Evolutionary conservation across 2,113 vertebrate species (phyloP).

Genomic region (Heteronetta atricapilla): DNA sequence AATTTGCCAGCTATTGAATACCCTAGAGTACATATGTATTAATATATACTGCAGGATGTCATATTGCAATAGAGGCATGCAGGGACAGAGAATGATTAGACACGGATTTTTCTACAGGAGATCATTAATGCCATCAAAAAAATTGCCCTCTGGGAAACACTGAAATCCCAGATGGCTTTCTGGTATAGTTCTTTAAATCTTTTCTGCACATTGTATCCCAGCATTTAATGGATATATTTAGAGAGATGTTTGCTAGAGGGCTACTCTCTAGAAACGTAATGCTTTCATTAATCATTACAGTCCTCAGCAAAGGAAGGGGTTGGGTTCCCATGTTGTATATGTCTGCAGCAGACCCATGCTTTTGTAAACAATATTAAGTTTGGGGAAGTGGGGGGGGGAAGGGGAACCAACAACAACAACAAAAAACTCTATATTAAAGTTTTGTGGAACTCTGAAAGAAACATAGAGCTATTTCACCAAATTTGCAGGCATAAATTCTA

Average conservation of each 20-base stretch:
- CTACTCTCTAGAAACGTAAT: neutral
- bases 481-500: no score
- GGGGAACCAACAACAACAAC: neutral
- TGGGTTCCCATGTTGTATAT: neutral
- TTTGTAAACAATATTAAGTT: neutral
- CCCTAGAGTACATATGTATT: neutral
- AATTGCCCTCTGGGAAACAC: slow-evolving; percentile 21
- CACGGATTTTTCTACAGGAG: slow-evolving; percentile 29
- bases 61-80: neutral
- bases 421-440: neutral
- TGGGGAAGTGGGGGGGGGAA: no score
- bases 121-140: slow-evolving; percentile 28
- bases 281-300: slow-evolving; percentile 28
- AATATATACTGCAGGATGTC: slow-evolving; percentile 15
- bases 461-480: neutral
- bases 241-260: slow-evolving; percentile 16
- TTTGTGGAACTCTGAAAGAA: neutral
- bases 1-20: neutral
- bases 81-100: slow-evolving; percentile 30
- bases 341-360: neutral
- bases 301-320: neutral
- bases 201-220: slow-evolving; percentile 17
- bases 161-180: slow-evolving; percentile 27
- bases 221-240: slow-evolving; percentile 44
- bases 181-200: slow-evolving; percentile 25